These are phyloP conservation scores for Dipodomys merriami DNA, from an alignment of 2,113 vertebrate genomes.

Conservation along the genomic window DNA sequence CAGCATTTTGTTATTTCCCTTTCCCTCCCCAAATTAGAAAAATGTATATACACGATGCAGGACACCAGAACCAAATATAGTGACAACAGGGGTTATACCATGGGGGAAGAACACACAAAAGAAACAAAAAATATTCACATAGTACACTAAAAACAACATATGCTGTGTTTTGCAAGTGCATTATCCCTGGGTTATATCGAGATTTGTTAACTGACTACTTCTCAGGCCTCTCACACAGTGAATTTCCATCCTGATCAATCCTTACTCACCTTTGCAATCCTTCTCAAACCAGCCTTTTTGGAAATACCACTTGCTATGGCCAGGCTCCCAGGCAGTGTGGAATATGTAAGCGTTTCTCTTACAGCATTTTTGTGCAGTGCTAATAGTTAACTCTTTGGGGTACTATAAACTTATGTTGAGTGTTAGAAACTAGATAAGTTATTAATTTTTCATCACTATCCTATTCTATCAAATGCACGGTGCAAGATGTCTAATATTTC, in stretches of 20 bases:
- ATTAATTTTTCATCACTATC: background rate
- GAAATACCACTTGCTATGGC: background rate
- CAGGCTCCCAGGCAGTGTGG: background rate
- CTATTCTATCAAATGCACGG: background rate
- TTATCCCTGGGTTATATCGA: background rate
- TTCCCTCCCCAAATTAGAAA: no score
- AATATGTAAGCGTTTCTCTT: background rate
- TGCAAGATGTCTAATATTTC: background rate
- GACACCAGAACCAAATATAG: no score
- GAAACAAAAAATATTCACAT: no score
- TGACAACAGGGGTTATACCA: no score
- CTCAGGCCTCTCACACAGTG: background rate
- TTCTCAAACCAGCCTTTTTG: background rate
- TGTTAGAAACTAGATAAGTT: background rate
- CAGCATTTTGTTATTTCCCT: no score
- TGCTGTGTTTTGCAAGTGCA: background rate
- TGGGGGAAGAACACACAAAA: no score
- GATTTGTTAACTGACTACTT: background rate
- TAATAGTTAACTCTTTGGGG: background rate
- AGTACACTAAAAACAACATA: no score
- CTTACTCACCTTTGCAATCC: background rate
- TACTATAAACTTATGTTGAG: background rate
- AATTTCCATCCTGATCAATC: background rate
- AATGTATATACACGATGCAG: no score
- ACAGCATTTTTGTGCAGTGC: accelerated